These are phyloP conservation scores for Argyresthia albistria DNA, from an alignment of 2,888 invertebrate species.

Conservation along the genomic window DNA sequence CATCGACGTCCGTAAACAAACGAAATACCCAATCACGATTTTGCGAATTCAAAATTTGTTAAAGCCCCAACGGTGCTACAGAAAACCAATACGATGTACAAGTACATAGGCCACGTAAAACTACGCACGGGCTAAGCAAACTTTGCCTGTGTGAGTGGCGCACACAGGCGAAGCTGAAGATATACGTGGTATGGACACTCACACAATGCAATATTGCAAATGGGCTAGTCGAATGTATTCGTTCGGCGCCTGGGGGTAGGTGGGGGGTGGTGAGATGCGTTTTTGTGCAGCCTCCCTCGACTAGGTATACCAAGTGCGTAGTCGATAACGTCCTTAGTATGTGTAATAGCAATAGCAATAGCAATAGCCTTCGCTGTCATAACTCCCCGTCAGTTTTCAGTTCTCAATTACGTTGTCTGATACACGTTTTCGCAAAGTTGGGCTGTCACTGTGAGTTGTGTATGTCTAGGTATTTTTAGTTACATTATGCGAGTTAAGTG, in stretches of 20 bases:
- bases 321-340: constrained; percentile 31
- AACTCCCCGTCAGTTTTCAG: constrained; percentile 10
- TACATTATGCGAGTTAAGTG: constrained; percentile 49
- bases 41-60: constrained; percentile 72
- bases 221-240: constrained; percentile 71
- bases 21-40: constrained; percentile 39
- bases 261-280: constrained; percentile 59
- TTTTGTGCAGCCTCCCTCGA: constrained; percentile 56
- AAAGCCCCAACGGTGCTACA: constrained; percentile 56
- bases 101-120: constrained; percentile 34
- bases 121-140: constrained; percentile 67
- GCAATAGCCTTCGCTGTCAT: constrained; percentile 7
- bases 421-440: background rate
- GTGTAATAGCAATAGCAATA: constrained; percentile 9
- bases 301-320: constrained; percentile 61
- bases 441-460: background rate
- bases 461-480: constrained; percentile 44
- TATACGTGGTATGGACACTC: constrained; percentile 40
- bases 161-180: constrained; percentile 21
- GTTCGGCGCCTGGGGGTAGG: constrained; percentile 47
- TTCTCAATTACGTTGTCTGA: constrained; percentile 16
- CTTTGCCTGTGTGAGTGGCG: constrained; percentile 31
- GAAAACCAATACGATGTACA: constrained; percentile 64
- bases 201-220: constrained; percentile 69
- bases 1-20: background rate